Evolutionary conservation across 2,797 vertebrate species (phyloP).

Genomic region (Catostomus latipinnis): DNA sequence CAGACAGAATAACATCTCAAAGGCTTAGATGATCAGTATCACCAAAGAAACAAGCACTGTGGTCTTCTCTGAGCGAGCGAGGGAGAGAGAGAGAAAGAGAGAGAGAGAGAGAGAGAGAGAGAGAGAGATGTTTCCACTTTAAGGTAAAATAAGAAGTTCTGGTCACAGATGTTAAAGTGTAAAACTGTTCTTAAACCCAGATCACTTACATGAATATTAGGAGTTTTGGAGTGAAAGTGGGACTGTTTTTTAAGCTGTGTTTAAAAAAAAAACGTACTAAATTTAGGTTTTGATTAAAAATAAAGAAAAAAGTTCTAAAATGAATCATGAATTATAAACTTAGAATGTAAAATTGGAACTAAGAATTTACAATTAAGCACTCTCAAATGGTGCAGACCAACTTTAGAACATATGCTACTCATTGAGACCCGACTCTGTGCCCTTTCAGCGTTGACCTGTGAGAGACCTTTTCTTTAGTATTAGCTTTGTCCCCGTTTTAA

Average conservation of each 20-base stretch:
- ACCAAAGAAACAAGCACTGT: slow-evolving; percentile 28
- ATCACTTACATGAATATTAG: background rate
- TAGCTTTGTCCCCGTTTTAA: slow-evolving; percentile 36
- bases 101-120: slow-evolving; percentile 9
- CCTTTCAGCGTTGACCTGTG: slow-evolving; percentile 1
- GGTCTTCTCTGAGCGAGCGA: background rate
- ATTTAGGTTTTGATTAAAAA: background rate
- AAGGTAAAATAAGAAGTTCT: background rate
- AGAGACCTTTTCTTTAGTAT: slow-evolving; percentile 15
- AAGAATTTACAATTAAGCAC: background rate
- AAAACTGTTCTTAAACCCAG: slow-evolving; percentile 21
- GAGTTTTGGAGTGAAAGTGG: background rate
- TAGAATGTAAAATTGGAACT: background rate
- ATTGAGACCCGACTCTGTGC: background rate
- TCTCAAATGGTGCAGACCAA: background rate
- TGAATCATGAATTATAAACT: background rate
- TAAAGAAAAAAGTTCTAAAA: background rate
- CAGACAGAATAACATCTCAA: slow-evolving; percentile 40
- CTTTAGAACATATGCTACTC: slow-evolving; percentile 1
- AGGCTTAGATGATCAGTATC: slow-evolving; percentile 59
- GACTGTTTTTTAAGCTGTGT: background rate
- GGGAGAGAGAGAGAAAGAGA: slow-evolving; percentile 23
- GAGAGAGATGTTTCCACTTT: slow-evolving; percentile 30
- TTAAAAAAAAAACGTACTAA: background rate
- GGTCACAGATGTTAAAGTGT: slow-evolving; percentile 21